A percentile compares a stretch with the other conserved stretches of the same genome.
Conservation (phyloP, 2,113 vertebrate species). For the Neotoma lepida region DNA sequence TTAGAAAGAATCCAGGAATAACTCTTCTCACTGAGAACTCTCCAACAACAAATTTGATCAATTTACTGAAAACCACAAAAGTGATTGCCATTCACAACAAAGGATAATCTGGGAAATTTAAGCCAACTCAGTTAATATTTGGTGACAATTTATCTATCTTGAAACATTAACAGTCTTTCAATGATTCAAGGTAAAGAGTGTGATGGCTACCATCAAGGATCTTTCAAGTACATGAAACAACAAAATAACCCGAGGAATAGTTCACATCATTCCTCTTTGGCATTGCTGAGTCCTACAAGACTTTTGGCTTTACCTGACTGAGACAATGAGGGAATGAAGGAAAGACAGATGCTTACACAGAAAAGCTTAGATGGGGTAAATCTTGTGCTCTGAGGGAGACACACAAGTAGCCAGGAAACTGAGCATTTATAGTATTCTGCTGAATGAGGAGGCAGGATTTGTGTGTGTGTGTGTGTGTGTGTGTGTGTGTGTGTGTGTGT, state of each 20-base stretch:
- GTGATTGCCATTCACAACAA: neutral
- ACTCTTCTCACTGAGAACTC: neutral
- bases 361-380: neutral
- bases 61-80: neutral
- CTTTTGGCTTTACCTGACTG: neutral
- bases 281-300: neutral
- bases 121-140: neutral
- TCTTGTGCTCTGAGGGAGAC: neutral
- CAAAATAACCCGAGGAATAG: neutral
- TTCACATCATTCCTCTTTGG: neutral
- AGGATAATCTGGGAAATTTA: slow-evolving; percentile 12
- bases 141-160: neutral
- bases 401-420: neutral
- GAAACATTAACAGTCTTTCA: neutral
- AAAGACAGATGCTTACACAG: neutral
- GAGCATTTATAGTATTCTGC: neutral
- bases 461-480: neutral
- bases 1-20: neutral
- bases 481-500: neutral
- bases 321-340: neutral
- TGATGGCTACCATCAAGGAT: neutral
- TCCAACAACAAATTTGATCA: neutral
- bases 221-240: neutral
- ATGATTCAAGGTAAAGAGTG: neutral
- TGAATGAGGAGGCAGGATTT: neutral